Percentiles rank a stretch among this genome's conserved stretches.
These are phyloP conservation scores for Campoplex nolae DNA, from an alignment of 2,888 invertebrate species.

Conservation along the genomic window DNA sequence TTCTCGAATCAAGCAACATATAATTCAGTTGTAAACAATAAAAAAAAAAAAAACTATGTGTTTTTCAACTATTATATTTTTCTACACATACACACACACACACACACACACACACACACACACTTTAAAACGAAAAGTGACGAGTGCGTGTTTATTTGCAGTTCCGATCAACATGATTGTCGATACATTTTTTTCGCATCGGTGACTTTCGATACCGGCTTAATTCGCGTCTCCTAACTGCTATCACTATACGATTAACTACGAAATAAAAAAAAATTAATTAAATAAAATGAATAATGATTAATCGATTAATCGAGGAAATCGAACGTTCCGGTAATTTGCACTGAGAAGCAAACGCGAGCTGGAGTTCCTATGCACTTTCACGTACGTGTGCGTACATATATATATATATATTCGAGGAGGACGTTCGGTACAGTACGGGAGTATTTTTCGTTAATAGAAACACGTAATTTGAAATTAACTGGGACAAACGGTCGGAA, in stretches of 20 bases:
- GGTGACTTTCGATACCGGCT: background rate
- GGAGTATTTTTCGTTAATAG: background rate
- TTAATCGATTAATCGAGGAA: background rate
- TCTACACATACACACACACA: background rate
- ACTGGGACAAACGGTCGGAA: slow-evolving; percentile 13
- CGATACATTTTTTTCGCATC: background rate
- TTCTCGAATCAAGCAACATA: background rate
- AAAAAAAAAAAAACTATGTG: background rate
- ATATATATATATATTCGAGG: too few species aligned
- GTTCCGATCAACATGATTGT: background rate
- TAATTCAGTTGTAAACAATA: background rate
- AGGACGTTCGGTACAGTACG: background rate
- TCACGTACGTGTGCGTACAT: background rate
- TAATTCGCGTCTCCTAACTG: background rate
- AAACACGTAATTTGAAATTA: slow-evolving; percentile 20
- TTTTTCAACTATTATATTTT: background rate
- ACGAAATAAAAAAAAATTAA: background rate
- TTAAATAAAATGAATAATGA: background rate
- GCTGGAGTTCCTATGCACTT: background rate
- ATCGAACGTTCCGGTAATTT: background rate
- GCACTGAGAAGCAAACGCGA: background rate
- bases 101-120: background rate
- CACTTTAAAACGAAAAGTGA: slow-evolving; percentile 8
- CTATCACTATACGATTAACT: background rate
- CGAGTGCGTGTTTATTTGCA: background rate